Percentiles rank a stretch among this genome's conserved stretches.
phyloP scores from a whole-genome alignment of 2,888 invertebrate species.

The Graphium colonna region DNA sequence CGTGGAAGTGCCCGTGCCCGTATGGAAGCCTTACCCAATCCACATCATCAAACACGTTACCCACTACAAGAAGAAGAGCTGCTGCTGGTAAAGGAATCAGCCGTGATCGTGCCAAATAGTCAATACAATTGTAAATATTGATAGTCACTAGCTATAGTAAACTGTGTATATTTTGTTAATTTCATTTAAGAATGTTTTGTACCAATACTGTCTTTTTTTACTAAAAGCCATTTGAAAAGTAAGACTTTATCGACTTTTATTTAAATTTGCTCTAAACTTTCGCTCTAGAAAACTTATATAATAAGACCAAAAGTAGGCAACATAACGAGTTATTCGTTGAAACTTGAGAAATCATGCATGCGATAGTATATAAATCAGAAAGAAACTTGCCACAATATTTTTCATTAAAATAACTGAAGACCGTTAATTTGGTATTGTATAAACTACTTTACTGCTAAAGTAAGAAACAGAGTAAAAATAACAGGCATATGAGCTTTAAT shows the following conservation, averaged over 20 bases:
- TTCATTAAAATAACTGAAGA: no score
- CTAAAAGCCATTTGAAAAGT: not conserved
- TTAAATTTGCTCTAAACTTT: not conserved
- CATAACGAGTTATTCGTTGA: no score
- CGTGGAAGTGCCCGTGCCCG: conserved; percentile 64
- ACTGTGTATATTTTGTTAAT: conserved; percentile 34
- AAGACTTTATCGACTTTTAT: not conserved
- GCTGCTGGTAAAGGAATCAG: conserved; percentile 61
- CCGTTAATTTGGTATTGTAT: no score
- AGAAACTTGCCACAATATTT: no score
- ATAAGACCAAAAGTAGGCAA: not conserved
- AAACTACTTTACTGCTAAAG: no score
- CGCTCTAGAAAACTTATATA: not conserved
- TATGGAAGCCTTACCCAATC: conserved; percentile 72
- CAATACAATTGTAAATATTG: conserved; percentile 69
- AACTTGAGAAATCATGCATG: no score
- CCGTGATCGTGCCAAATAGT: conserved; percentile 73
- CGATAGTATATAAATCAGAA: no score
- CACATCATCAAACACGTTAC: conserved; percentile 75
- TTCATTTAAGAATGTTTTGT: conserved; percentile 26
- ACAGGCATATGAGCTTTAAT: no score
- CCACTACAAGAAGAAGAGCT: conserved; percentile 72
- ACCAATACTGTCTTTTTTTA: conserved; percentile 4
- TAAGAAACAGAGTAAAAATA: no score
- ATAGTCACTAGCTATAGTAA: conserved; percentile 70